phyloP scores from a whole-genome alignment of 2,113 vertebrate species.

The Talpa occidentalis region DNA sequence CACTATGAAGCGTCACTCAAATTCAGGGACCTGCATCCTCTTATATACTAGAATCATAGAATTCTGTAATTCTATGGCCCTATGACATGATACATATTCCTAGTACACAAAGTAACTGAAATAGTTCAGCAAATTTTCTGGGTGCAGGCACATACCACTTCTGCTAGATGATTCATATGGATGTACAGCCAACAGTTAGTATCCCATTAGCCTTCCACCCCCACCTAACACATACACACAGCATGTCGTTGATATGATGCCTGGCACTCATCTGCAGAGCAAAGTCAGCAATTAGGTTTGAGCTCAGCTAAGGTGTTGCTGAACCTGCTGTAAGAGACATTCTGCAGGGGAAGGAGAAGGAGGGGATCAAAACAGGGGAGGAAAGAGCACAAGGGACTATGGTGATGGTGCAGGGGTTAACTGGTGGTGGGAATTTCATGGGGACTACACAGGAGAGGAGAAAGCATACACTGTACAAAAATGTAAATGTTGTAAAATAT shows the following conservation, averaged over 20 bases:
- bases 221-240: neutral
- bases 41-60: neutral
- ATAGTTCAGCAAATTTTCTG: neutral
- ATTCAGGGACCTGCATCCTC: neutral
- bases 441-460: no score
- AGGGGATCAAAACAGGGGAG: no score
- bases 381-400: no score
- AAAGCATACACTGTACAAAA: no score
- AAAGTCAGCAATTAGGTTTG: neutral
- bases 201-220: neutral
- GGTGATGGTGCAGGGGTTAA: no score
- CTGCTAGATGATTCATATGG: rapidly evolving
- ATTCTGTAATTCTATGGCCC: neutral
- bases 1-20: neutral
- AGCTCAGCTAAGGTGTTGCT: neutral
- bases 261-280: neutral
- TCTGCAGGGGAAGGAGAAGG: no score
- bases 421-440: no score
- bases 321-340: neutral
- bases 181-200: neutral
- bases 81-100: neutral
- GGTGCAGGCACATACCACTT: rapidly evolving
- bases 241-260: neutral
- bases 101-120: neutral
- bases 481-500: no score